Evolutionary conservation across 2,797 vertebrate species (phyloP).

Genomic region (Enteromius afrohamiltoni): DNA sequence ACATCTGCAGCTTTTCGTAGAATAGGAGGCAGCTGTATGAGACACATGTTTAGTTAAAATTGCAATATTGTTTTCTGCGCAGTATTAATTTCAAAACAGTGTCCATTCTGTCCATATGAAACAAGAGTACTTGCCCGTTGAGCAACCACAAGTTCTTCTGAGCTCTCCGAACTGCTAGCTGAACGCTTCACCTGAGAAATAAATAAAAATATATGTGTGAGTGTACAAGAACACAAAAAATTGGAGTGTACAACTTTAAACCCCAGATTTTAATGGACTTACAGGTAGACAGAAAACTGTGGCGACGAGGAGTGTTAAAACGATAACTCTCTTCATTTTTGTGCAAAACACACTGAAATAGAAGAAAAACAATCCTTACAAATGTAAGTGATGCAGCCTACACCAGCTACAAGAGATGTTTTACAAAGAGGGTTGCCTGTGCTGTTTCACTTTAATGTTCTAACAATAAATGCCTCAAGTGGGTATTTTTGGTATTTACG

Average conservation of each 20-base stretch:
- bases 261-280: slow-evolving; percentile 50
- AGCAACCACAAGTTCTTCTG: slow-evolving; percentile 73
- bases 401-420: not conserved
- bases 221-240: not conserved
- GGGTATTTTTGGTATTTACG: slow-evolving; percentile 26
- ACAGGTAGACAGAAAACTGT: slow-evolving; percentile 78
- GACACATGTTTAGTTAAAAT: slow-evolving; percentile 23
- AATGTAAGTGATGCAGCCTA: not conserved
- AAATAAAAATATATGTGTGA: not conserved
- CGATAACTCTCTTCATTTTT: slow-evolving; percentile 78
- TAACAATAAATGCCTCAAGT: slow-evolving; percentile 41
- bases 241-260: not conserved
- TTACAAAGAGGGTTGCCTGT: slow-evolving; percentile 6
- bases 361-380: not conserved
- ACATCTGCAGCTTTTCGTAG: slow-evolving; percentile 34
- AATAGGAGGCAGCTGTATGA: slow-evolving; percentile 59
- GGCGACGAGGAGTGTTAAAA: slow-evolving; percentile 77
- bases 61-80: not conserved
- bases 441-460: slow-evolving; percentile 22
- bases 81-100: slow-evolving; percentile 7
- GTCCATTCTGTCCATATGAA: not conserved
- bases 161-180: slow-evolving; percentile 78
- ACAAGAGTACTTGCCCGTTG: slow-evolving; percentile 36
- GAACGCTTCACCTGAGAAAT: slow-evolving; percentile 69
- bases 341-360: slow-evolving; percentile 55